phyloP scores from a whole-genome alignment of 2,888 invertebrate species.

The Phlogophora meticulosa region DNA sequence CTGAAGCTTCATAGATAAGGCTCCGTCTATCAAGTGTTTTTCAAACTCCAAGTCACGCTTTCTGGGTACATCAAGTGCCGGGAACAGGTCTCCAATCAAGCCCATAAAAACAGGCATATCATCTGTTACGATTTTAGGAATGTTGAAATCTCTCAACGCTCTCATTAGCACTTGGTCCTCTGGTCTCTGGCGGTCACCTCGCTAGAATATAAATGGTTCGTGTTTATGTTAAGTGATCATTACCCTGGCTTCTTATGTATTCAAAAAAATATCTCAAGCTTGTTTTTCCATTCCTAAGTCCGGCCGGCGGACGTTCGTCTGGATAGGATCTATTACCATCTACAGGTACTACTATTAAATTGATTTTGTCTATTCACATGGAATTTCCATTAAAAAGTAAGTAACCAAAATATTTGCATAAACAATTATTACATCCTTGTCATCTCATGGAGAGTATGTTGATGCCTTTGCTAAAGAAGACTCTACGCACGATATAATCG shows the following conservation, averaged over 20 bases:
- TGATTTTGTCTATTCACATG: no score
- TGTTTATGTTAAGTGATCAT: neutral
- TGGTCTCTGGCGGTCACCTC: constrained; percentile 94
- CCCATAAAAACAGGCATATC: constrained; percentile 98
- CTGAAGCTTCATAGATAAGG: constrained; percentile 95
- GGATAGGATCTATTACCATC: no score
- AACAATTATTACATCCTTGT: no score
- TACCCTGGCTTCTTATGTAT: neutral
- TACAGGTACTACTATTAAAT: neutral
- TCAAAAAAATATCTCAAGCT: neutral
- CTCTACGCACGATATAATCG: no score
- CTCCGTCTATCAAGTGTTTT: constrained; percentile 94
- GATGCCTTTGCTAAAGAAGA: no score
- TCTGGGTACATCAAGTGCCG: constrained; percentile 97
- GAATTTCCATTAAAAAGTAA: no score
- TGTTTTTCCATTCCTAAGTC: neutral
- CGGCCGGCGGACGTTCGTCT: no score
- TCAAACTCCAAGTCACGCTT: constrained; percentile 97
- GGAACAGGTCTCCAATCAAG: constrained; percentile 97
- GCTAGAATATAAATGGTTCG: constrained; percentile 75
- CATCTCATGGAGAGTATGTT: no score
- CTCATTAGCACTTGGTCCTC: constrained; percentile 99
- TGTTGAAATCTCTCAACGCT: constrained; percentile 98
- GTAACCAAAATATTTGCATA: no score
- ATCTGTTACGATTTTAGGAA: constrained; percentile 98